Percentiles rank a stretch among this genome's conserved stretches.
These are phyloP conservation scores for Hypercompe scribonia DNA, from an alignment of 2,888 invertebrate genomes.

Conservation along the genomic window DNA sequence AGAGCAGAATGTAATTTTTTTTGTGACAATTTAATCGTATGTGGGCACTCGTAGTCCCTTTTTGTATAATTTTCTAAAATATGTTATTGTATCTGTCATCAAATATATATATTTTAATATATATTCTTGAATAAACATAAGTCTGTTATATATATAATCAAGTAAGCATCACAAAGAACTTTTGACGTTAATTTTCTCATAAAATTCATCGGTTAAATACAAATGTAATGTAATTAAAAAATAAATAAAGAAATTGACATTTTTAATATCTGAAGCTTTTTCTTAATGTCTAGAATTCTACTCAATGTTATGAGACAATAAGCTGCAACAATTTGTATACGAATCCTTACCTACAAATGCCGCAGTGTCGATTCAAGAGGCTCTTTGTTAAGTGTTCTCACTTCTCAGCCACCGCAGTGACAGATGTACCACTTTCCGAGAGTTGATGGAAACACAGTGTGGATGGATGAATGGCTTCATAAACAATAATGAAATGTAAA, in stretches of 20 bases:
- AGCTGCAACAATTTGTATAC: not conserved
- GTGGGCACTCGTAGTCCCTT: too few relatives aligned
- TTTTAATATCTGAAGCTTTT: not conserved
- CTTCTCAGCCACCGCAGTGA: not conserved
- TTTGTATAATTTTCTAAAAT: too few relatives aligned
- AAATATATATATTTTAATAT: too few relatives aligned
- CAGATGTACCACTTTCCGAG: constrained; percentile 5
- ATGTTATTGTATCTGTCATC: too few relatives aligned
- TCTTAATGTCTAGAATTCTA: not conserved
- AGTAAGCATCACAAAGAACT: too few relatives aligned
- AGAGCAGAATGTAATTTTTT: not conserved
- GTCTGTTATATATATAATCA: too few relatives aligned
- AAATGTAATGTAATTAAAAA: too few relatives aligned
- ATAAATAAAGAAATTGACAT: not conserved
- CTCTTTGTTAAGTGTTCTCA: constrained; percentile 11
- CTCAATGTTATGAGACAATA: not conserved
- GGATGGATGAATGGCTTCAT: not conserved
- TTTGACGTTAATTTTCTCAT: too few relatives aligned
- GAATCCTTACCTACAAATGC: not conserved
- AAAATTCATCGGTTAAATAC: too few relatives aligned
- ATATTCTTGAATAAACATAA: too few relatives aligned
- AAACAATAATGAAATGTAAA: not conserved
- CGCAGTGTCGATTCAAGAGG: constrained; percentile 10
- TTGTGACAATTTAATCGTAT: not conserved
- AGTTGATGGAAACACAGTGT: not conserved